These are phyloP conservation scores for Pogonocherus hispidulus DNA, from an alignment of 2,888 invertebrate genomes.

Conservation along the genomic window DNA sequence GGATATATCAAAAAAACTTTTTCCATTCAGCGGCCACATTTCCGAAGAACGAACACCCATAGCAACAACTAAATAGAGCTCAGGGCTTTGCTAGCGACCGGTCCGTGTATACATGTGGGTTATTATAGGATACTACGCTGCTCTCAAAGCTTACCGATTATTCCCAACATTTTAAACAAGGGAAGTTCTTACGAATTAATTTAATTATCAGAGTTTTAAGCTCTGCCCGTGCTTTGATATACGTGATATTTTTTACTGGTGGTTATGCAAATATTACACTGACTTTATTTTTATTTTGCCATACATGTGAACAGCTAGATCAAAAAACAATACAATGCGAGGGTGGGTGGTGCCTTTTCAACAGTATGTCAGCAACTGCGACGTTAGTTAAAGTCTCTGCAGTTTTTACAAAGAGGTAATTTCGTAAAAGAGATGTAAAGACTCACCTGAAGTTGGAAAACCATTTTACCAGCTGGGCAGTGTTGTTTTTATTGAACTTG, in stretches of 20 bases:
- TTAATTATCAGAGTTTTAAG: neutral
- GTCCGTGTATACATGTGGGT: constrained; percentile 54
- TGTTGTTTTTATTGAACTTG: constrained; percentile 99
- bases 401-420: too few species aligned
- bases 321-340: too few species aligned
- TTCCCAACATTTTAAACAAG: constrained; percentile 25
- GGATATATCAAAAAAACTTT: too few species aligned
- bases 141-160: constrained; percentile 7
- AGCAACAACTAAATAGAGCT: constrained; percentile 64
- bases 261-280: neutral
- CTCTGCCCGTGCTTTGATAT: neutral
- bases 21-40: too few species aligned
- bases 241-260: too few species aligned
- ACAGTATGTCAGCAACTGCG: too few species aligned
- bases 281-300: too few species aligned
- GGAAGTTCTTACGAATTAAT: constrained; percentile 7
- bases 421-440: too few species aligned
- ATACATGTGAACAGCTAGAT: too few species aligned
- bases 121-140: constrained; percentile 54
- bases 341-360: too few species aligned
- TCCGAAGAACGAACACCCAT: constrained; percentile 52
- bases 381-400: too few species aligned
- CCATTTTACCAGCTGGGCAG: constrained; percentile 99
- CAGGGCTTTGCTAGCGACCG: constrained; percentile 60
- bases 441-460: constrained; percentile 99